Conservation (phyloP, 23 tunicate species). For the Trididemnum miniatum region DNA sequence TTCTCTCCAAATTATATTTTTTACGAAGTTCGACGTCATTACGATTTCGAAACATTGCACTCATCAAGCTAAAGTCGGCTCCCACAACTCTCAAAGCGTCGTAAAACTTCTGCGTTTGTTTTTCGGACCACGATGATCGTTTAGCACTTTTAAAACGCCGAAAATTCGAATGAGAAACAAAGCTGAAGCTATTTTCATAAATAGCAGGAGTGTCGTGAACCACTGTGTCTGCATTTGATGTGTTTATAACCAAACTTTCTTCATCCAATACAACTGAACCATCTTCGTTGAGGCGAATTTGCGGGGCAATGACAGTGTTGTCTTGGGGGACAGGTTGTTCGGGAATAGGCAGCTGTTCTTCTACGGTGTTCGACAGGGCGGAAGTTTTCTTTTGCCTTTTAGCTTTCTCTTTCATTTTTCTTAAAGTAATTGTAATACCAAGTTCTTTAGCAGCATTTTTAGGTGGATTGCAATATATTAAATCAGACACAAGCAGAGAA, state of each 20-base stretch:
- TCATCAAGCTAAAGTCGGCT: slow-evolving; percentile 81
- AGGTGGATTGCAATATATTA: slow-evolving; percentile 85
- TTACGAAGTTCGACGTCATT: slow-evolving; percentile 59
- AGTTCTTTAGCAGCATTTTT: slow-evolving; percentile 43
- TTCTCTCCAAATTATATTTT: slow-evolving; percentile 56
- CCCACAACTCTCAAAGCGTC: slow-evolving; percentile 73
- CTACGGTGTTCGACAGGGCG: background rate
- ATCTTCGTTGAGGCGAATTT: slow-evolving; percentile 76
- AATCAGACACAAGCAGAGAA: slow-evolving; percentile 72
- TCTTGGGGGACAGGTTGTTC: background rate
- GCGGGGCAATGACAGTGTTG: slow-evolving; percentile 53
- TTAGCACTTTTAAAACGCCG: slow-evolving; percentile 37
- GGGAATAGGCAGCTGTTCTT: slow-evolving; percentile 5
- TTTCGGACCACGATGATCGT: slow-evolving; percentile 53
- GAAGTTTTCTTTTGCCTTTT: slow-evolving; percentile 14
- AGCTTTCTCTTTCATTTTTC: slow-evolving; percentile 20
- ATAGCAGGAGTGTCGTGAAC: slow-evolving; percentile 42
- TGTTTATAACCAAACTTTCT: slow-evolving; percentile 70
- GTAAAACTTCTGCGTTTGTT: slow-evolving; percentile 74
- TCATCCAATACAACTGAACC: slow-evolving; percentile 81
- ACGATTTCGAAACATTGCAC: slow-evolving; percentile 80
- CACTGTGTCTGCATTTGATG: slow-evolving; percentile 25
- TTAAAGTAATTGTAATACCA: slow-evolving; percentile 45
- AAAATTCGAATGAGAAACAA: slow-evolving; percentile 51
- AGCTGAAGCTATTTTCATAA: slow-evolving; percentile 57